Evolutionary conservation across 1,140 invertebrate species (phyloP), one percentile per base, ranked within the genome.

Genomic region (Brachionus plicatilis): DNA sequence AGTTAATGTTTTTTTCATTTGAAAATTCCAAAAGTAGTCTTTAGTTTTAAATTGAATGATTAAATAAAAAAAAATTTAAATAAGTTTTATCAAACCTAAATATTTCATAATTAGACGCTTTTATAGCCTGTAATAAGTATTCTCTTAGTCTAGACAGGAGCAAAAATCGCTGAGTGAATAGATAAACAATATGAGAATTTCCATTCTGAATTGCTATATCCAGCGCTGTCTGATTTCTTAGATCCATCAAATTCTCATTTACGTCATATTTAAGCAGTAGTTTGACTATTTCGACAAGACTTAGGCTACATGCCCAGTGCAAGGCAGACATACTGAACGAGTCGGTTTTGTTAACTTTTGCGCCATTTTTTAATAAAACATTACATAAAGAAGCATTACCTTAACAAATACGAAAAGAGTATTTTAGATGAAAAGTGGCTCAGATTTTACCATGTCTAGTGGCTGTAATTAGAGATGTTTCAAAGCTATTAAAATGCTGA

Each of bases 311-410:
- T 20, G 50, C 53, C 79, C 79, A 82, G 27, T 82, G 79, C 12
- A 82, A 47, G 8, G 79, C 79, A 0, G 79, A 43, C 79, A 82
- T 82, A 45, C 79, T 82, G 37, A 82, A 82, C 50, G 79, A 82
- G 43, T 82, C 79, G 24, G 79, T 82, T 60, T 82, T 82, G 17
- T 68, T 68, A 12, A 82, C 53, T 60, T 82, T 82, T 3, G 79
- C 79, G 45, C 45, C 45, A 33, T 82, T 60, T 60, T 29, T 45
- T 24, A 82, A 37, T 27, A 82, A 68, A 20, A 60, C 5, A 11
- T 60, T 33, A 24, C 79, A 82, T 20, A 82, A 60, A 60, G 3
- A 27, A 45, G n/a, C 14, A 43, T 76, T 76, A 47, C 72, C 72
- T 76, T 17, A 29, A 47, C 50, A 20, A 47, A 47, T 20, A 76